A percentile compares a stretch with the other conserved stretches of the same genome.
Evolutionary conservation across 1,140 invertebrate genomes (phyloP).

Genomic region (Paraescarpia echinospica): DNA sequence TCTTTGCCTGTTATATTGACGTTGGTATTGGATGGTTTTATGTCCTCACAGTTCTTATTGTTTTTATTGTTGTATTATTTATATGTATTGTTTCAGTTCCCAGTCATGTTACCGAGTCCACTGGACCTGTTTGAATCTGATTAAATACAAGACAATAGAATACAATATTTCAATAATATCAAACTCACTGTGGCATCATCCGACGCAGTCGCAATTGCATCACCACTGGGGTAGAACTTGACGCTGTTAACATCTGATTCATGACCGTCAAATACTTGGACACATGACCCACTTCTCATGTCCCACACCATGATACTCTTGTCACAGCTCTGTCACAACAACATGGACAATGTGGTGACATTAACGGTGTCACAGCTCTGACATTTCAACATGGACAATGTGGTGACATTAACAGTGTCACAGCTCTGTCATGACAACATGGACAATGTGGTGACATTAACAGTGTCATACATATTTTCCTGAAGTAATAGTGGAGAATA

Average conservation of each 20-base stretch:
- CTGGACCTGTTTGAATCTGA: too few species aligned
- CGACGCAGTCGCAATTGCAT: slow-evolving; percentile 95
- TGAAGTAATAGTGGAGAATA: too few species aligned
- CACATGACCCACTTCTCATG: slow-evolving; percentile 96
- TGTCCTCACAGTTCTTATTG: too few species aligned
- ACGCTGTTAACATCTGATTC: slow-evolving; percentile 98
- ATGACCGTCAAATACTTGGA: slow-evolving; percentile 98
- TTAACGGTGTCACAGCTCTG: slow-evolving; percentile 65
- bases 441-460: not conserved
- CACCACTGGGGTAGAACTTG: slow-evolving; percentile 98
- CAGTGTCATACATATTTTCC: slow-evolving; percentile 68
- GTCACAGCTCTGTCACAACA: slow-evolving; percentile 62
- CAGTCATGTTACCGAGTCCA: too few species aligned
- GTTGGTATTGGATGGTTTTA: too few species aligned
- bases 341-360: not conserved
- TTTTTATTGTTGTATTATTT: too few species aligned
- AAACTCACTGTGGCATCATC: slow-evolving; percentile 89
- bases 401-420: slow-evolving; percentile 65
- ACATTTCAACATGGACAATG: not conserved
- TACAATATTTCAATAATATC: slow-evolving; percentile 14
- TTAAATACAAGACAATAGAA: not conserved
- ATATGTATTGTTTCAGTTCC: too few species aligned
- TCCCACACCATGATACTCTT: slow-evolving; percentile 98
- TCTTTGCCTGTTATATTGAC: too few species aligned
- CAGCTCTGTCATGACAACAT: slow-evolving; percentile 17